Evolutionary conservation across 1,140 invertebrate species (phyloP), one percentile per base, ranked within the genome.

Genomic region (Drosophila tsacasi): DNA sequence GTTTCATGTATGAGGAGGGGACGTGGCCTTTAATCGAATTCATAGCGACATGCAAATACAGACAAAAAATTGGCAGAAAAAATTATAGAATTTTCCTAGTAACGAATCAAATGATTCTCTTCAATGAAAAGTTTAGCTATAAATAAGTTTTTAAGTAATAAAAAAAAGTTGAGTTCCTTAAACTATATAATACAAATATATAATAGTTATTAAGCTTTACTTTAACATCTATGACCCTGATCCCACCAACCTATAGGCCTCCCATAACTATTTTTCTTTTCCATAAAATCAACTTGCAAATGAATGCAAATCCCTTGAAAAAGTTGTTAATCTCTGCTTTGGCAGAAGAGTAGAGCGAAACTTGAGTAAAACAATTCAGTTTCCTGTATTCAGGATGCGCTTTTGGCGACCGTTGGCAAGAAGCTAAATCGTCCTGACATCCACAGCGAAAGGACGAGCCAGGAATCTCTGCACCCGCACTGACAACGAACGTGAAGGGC

Each of bases 21-120:
- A 50, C 62, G 57, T 78, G 80, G 63, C 37, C 54, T 83, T 83
- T 83, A 83, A 83, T 83, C 80, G 47, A 83, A 60, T 83, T 69
- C 60, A 40, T 32, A 44, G 30, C 46, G 19, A 76, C 76, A 71
- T 61, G 60, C 61, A 81, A 81, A 76, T 39, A 49, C 30, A 25
- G n/a, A 27, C 35, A 55, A 63, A 64, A 73, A 61, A 47, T 40
- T 27, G 12, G 25, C 25, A 27, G 27, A 50, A 37, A 73, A 42
- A 52, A 30, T 12, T 8, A 13, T 6, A 25, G 4, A 12, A 55
- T 39, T 30, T 57, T 13, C 19, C 12, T 19, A 30, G 27, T 5
- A 19, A 10, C 35, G 64, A 55, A 23, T 3, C 2, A 42, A 32
- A 9, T 4, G 37, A 68, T 72, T 35, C 68, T 57, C 65, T 69